Conservation (phyloP, 2,797 vertebrate species). For the Heterohyrax brucei region DNA sequence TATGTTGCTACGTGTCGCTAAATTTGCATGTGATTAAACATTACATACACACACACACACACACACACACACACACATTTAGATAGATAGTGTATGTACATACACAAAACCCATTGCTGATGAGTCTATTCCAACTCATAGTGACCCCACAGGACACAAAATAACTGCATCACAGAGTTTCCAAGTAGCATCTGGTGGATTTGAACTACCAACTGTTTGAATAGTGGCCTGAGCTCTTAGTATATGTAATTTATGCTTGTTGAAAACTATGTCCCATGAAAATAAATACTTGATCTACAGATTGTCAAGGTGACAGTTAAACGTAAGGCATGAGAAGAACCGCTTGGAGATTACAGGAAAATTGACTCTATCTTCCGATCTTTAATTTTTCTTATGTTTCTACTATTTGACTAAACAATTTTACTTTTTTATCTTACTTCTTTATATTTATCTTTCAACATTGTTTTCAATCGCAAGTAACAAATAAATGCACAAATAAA, state of each 20-base stretch:
- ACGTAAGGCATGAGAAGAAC: neutral
- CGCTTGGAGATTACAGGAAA: neutral
- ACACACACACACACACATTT: too few species aligned
- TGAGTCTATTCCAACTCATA: too few species aligned
- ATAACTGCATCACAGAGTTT: too few species aligned
- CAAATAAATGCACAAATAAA: slow-evolving; percentile 4
- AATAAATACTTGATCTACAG: neutral
- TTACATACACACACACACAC: neutral
- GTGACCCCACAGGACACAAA: too few species aligned
- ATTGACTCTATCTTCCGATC: neutral
- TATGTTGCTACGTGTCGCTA: neutral
- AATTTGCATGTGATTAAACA: neutral
- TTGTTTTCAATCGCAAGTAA: neutral
- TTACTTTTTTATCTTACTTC: slow-evolving; percentile 5
- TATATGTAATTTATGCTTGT: neutral
- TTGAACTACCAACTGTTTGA: too few species aligned
- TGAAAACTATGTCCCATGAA: neutral
- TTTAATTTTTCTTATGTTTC: neutral
- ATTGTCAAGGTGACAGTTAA: neutral
- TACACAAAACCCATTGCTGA: too few species aligned
- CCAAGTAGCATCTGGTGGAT: too few species aligned
- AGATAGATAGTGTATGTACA: neutral
- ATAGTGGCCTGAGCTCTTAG: too few species aligned
- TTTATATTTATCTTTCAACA: neutral
- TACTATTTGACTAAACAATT: neutral